phyloP scores from a whole-genome alignment of 2,888 invertebrate species.

The Oligia fasciuncula region DNA sequence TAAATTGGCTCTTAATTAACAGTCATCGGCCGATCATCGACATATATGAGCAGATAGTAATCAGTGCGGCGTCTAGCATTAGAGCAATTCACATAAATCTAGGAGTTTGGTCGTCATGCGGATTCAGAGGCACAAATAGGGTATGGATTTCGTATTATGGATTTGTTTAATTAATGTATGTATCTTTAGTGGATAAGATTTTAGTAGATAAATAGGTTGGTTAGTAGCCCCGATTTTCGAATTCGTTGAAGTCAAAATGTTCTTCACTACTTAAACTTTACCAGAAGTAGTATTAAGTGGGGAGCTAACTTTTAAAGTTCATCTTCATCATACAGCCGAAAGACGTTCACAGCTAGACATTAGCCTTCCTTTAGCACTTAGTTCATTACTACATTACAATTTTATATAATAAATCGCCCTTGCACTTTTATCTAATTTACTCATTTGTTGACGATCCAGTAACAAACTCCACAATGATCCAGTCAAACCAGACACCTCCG shows the following conservation, averaged over 20 bases:
- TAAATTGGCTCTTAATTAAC: constrained; percentile 49
- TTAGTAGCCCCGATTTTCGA: not conserved
- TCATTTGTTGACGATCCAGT: not conserved
- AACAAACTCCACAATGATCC: not conserved
- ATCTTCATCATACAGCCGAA: not conserved
- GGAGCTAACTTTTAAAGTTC: not conserved
- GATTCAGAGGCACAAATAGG: constrained; percentile 49
- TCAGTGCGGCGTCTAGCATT: constrained; percentile 43
- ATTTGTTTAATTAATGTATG: constrained; percentile 2
- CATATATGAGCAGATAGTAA: constrained; percentile 57
- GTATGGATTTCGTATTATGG: constrained; percentile 3
- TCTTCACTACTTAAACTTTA: not conserved
- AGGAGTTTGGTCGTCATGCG: constrained; percentile 37
- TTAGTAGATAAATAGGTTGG: not conserved
- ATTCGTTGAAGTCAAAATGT: not conserved
- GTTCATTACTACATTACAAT: not conserved
- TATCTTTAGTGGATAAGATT: not conserved
- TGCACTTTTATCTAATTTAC: not conserved
- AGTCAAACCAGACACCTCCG: not conserved
- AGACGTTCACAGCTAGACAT: too few species aligned
- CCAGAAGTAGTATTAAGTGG: not conserved
- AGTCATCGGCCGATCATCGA: constrained; percentile 45
- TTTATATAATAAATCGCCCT: too few species aligned
- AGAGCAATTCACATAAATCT: constrained; percentile 40
- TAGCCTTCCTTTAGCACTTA: not conserved